Base-by-base conservation (phyloP, 1,140 invertebrate species). In the Drosophila littoralis region DNA sequence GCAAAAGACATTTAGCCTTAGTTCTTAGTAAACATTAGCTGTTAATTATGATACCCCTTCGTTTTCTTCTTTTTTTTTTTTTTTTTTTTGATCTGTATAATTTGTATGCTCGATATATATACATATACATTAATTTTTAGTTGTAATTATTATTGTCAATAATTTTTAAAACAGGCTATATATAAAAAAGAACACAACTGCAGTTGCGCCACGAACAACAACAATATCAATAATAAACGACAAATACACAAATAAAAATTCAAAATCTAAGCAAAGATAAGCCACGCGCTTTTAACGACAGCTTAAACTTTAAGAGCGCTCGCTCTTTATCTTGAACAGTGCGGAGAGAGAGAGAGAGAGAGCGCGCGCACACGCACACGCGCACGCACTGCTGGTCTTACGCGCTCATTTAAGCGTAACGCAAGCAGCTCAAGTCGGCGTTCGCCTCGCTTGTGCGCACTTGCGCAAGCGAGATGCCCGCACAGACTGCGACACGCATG, bases 341-440 rank as follows among this genome's bases (percentile, higher is more conserved):
- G 17, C 15, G 1, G 59, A 28, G 13, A 54, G 52, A 28, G 32
- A 22, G 22, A 65, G 43, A n/a, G 54, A 51, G 38, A 66, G 36
- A 46, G 38, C 10, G 17, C 10, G 22, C 46, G 48, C 40, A 22
- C 50, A 50, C 13, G 6, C 43, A 35, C 58, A 65, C 61, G 38
- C 28, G 1, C 17, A 50, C 33, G 40, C 59, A 55, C 83, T 89
- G 63, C 84, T 89, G 80, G 85, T 81, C 60, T 89, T 88, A 88
- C 84, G 81, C 81, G 83, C 76, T 88, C 79, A 88, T 89, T 89
- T 88, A 73, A 89, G 84, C 84, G 84, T 88, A 88, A 85, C 82
- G 70, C 82, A 67, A 83, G 81, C 81, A 80, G 81, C 76, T 63
- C 60, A 36, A 36, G 7, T 45, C 58, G 59, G 42, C 13, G 46